Evolutionary conservation across 2,113 vertebrate species (phyloP), one percentile per base, ranked within the genome.

Genomic region (Carassius auratus): DNA sequence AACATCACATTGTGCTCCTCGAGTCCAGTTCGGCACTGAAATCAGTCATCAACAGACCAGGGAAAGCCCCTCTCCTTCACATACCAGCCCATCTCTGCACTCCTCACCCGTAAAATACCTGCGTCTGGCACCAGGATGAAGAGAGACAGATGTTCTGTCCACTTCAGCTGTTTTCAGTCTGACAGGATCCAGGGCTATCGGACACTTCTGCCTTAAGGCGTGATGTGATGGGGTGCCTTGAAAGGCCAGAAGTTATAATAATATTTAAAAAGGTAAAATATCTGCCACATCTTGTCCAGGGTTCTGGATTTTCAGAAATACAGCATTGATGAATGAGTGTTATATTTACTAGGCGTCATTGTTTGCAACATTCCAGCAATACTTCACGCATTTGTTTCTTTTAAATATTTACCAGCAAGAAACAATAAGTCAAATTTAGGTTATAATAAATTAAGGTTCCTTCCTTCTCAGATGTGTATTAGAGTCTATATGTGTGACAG

Each of bases 131-230:
- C 23, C 48, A 76, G 57, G 13, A 64, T 21, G 15, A 42, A 84
- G 64, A 86, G 79, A 83, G 82, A 77, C 75, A 86, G 86, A 88
- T 88, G 77, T 76, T 81, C 84, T 59, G 52, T 85, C 76, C 83
- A 61, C 79, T 76, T 76, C 48, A 84, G 42, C 66, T 42, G 79
- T 78, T 79, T 76, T 36, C 30, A 77, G 62, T 73, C 73, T 82
- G 76, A 88, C 23, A 87, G 81, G 26, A 84, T 59, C 83, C 81
- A 87, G 86, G 59, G 81, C 82, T 81, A 5, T 42, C 19, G 38
- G 48, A 19, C 81, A 62, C 85, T 76, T 75, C 48, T 42, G 45
- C 59, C 26, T 59, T 36, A n/a, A 62, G 45, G 52, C 21, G 75
- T 48, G 61, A 64, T 30, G 19, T 71, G 26, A 48, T 45, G 36